phyloP scores from a whole-genome alignment of 37 sponge, comb jelly and placozoan species.

The Spongilla lacustris region DNA sequence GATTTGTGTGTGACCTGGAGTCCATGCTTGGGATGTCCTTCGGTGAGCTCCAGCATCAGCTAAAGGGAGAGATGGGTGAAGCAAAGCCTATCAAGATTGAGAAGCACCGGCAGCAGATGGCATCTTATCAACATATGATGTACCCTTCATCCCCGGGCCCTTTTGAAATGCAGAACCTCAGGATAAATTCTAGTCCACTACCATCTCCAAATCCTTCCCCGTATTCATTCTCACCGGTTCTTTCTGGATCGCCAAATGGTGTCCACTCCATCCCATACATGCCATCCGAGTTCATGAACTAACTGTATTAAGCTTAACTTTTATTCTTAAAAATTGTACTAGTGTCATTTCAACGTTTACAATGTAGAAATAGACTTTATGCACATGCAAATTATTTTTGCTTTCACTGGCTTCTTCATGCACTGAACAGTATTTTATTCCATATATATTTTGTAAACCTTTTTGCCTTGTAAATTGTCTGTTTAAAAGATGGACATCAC shows the following conservation, averaged over 20 bases:
- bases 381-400: neutral
- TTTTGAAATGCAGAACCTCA: constrained; percentile 54
- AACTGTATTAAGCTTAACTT: neutral
- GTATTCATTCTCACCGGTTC: constrained; percentile 54
- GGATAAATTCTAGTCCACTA: constrained; percentile 50
- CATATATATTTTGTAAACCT: neutral
- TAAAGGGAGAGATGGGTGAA: constrained; percentile 46
- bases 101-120: constrained; percentile 25
- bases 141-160: constrained; percentile 26
- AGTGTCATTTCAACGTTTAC: neutral
- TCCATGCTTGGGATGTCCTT: constrained; percentile 88
- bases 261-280: constrained; percentile 40
- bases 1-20: constrained; percentile 94
- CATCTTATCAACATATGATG: neutral
- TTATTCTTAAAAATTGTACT: neutral
- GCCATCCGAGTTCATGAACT: constrained; percentile 14
- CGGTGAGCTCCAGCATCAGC: constrained; percentile 76
- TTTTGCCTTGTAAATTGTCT: neutral
- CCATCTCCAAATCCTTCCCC: constrained; percentile 58
- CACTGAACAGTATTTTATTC: constrained; percentile 4
- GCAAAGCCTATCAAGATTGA: constrained; percentile 70
- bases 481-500: neutral
- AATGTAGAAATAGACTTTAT: neutral
- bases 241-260: constrained; percentile 62
- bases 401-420: neutral